phyloP scores from a whole-genome alignment of 1,140 invertebrate species.

The Lycorma delicatula region DNA sequence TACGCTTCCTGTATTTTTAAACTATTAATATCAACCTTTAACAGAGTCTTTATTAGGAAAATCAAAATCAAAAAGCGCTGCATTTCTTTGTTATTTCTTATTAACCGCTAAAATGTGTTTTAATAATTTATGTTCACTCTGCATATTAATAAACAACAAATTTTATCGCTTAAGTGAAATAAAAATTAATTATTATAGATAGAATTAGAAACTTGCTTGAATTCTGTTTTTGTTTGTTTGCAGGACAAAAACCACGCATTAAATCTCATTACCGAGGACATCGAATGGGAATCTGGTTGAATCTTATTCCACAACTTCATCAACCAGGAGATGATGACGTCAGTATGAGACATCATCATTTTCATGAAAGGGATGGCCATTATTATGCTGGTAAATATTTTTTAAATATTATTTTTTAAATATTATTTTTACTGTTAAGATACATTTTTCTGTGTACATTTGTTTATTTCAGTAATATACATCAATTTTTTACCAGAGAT shows the following conservation, averaged over 20 bases:
- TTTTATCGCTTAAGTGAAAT: background rate
- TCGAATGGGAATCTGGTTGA: slow-evolving; percentile 87
- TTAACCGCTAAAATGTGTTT: background rate
- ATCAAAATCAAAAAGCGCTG: too few species aligned
- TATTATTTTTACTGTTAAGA: too few species aligned
- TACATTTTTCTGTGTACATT: too few species aligned
- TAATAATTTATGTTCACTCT: background rate
- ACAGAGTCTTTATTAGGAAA: too few species aligned
- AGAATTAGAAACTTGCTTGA: too few species aligned
- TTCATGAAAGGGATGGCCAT: slow-evolving; percentile 57
- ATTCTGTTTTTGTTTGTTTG: slow-evolving; percentile 31
- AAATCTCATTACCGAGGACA: slow-evolving; percentile 79
- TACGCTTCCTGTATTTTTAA: too few species aligned
- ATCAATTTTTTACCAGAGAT: too few species aligned
- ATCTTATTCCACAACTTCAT: slow-evolving; percentile 79
- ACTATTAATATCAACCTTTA: too few species aligned
- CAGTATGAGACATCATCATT: slow-evolving; percentile 67
- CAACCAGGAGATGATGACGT: slow-evolving; percentile 63
- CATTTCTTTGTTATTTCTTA: too few species aligned
- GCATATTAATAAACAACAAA: background rate
- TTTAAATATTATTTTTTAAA: too few species aligned
- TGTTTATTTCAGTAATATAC: too few species aligned
- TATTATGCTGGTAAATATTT: slow-evolving; percentile 48
- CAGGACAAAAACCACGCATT: slow-evolving; percentile 61
- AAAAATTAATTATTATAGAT: background rate